Percentiles rank a stretch among this genome's conserved stretches.
Conservation (phyloP, 2,113 vertebrate genomes). For the Piaya cayana region DNA sequence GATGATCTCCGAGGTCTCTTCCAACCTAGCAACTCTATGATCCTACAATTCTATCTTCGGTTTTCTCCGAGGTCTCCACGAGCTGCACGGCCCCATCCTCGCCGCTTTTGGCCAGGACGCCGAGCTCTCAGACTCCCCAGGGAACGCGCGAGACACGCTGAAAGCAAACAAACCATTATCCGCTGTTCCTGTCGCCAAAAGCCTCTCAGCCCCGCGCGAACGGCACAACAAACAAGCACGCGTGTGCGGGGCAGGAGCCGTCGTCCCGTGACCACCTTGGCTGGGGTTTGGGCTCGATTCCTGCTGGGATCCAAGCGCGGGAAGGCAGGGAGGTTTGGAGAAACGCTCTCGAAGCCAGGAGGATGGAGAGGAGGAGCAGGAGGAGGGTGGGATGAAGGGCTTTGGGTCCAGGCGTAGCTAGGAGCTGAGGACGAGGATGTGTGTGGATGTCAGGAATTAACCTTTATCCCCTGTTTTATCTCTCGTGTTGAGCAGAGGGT, state of each 20-base stretch:
- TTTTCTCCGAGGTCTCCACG: not conserved
- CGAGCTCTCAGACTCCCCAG: not conserved
- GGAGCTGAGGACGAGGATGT: fast-evolving
- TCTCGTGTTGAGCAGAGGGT: not conserved
- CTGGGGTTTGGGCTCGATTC: not conserved
- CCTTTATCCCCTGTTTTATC: fast-evolving
- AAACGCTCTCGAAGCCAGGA: fast-evolving
- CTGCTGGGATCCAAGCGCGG: fast-evolving
- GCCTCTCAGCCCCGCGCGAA: not conserved
- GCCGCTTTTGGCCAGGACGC: fast-evolving
- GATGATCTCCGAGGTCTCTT: too few species aligned
- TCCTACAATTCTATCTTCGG: too few species aligned
- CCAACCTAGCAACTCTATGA: too few species aligned
- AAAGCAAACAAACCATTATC: conserved; percentile 32
- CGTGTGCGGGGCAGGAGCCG: fast-evolving
- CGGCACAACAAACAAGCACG: not conserved
- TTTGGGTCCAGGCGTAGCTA: fast-evolving
- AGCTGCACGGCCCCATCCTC: not conserved
- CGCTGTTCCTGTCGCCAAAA: not conserved
- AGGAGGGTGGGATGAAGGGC: not conserved
- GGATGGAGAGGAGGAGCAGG: not conserved
- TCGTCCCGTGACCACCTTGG: fast-evolving
- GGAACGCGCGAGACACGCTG: not conserved
- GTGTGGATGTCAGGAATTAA: fast-evolving
- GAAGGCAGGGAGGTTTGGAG: not conserved